A percentile compares a stretch with the other conserved stretches of the same genome.
Evolutionary conservation across 2,888 invertebrate genomes (phyloP).

Genomic region (Meiosimyza decipiens): DNA sequence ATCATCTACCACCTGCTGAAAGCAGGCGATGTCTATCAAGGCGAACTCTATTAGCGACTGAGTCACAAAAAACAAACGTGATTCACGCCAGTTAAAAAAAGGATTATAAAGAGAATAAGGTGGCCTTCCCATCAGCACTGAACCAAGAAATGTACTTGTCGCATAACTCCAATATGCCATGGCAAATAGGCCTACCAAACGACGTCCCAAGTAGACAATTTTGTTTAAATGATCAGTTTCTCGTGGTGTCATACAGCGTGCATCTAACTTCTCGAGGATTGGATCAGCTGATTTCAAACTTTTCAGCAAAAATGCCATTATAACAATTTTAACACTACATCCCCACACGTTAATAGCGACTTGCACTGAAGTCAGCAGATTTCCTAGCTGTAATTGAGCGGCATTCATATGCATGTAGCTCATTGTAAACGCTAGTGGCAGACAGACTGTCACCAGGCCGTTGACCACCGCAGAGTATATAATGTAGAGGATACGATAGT

Average conservation of each 20-base stretch:
- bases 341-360: constrained; percentile 46
- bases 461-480: constrained; percentile 39
- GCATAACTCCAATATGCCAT: constrained; percentile 45
- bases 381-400: constrained; percentile 41
- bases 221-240: constrained; percentile 39
- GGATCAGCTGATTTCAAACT: constrained; percentile 39
- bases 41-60: constrained; percentile 42
- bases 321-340: constrained; percentile 41
- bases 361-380: constrained; percentile 45
- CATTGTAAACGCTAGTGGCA: constrained; percentile 44
- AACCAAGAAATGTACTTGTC: constrained; percentile 42
- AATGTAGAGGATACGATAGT: constrained; percentile 35
- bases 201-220: constrained; percentile 39
- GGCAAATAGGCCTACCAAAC: constrained; percentile 40
- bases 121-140: constrained; percentile 43
- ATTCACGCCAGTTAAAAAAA: constrained; percentile 45
- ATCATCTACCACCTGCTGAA: constrained; percentile 46
- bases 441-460: constrained; percentile 38
- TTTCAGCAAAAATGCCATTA: constrained; percentile 40
- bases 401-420: constrained; percentile 38
- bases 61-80: constrained; percentile 42
- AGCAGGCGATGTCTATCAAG: constrained; percentile 42
- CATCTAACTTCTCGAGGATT: constrained; percentile 45
- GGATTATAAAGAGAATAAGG: constrained; percentile 46
- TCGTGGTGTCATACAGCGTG: constrained; percentile 39